Percentiles rank a stretch among this genome's conserved stretches.
Conservation (phyloP, 2,888 invertebrate species). For the Tinea trinotella region DNA sequence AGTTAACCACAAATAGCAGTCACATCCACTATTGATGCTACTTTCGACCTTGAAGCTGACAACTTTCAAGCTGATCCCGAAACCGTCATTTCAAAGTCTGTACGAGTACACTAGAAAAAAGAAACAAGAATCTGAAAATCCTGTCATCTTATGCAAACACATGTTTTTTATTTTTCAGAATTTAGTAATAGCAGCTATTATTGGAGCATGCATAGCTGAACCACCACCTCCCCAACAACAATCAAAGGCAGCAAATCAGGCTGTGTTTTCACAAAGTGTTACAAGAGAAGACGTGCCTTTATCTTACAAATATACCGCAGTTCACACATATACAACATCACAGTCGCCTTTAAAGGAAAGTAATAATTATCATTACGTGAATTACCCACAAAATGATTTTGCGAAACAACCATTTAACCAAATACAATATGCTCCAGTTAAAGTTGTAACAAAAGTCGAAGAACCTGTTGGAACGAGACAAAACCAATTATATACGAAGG, state of each 20-base stretch:
- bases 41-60: no score
- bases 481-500: constrained; percentile 6
- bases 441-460: not conserved
- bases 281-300: constrained; percentile 20
- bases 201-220: constrained; percentile 13
- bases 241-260: constrained; percentile 6
- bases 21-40: no score
- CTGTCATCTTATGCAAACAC: not conserved
- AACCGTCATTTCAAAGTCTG: no score
- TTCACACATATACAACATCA: constrained; percentile 19
- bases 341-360: not conserved
- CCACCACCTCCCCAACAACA: not conserved
- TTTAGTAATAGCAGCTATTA: constrained; percentile 1
- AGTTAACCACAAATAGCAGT: no score
- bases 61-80: no score
- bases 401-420: not conserved
- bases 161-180: constrained; percentile 18
- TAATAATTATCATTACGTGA: not conserved
- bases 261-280: constrained; percentile 19
- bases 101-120: no score
- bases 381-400: constrained; percentile 13
- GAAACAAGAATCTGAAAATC: not conserved
- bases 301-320: constrained; percentile 20
- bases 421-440: constrained; percentile 12
- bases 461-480: constrained; percentile 8